Percentiles rank a stretch among this genome's conserved stretches.
Conservation (phyloP, 2,888 invertebrate species). For the Nomada ruficornis region DNA sequence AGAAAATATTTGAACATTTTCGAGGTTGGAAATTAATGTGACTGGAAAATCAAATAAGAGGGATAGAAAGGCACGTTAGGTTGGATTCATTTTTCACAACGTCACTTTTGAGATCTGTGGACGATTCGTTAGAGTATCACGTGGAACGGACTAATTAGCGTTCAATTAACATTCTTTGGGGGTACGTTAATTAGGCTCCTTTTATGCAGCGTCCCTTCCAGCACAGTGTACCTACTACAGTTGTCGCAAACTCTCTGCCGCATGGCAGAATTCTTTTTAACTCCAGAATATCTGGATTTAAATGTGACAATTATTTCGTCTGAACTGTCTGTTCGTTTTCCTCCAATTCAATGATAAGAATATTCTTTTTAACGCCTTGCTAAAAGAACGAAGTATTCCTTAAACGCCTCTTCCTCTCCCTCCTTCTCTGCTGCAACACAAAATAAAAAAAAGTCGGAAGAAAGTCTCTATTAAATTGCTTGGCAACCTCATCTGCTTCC, state of each 20-base stretch:
- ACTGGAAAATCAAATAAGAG: background rate
- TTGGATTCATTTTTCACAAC: slow-evolving; percentile 5
- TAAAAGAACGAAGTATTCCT: background rate
- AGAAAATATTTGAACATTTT: slow-evolving; percentile 12
- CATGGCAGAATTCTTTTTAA: background rate
- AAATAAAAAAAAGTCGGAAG: slow-evolving; percentile 5
- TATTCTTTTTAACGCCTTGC: background rate
- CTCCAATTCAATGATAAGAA: background rate
- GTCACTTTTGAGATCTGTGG: background rate
- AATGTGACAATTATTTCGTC: too few species aligned
- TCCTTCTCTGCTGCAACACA: background rate
- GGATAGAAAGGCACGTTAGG: background rate
- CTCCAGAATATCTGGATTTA: too few species aligned
- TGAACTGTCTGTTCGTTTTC: too few species aligned
- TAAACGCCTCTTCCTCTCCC: background rate
- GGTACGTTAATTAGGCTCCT: background rate
- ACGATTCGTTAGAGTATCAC: background rate
- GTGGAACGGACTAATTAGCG: background rate
- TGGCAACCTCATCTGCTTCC: background rate
- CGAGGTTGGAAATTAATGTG: too few species aligned
- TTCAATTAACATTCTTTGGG: background rate
- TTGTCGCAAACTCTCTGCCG: too few species aligned
- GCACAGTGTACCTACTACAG: background rate
- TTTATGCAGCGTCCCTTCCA: background rate
- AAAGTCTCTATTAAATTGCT: slow-evolving; percentile 22